Evolutionary conservation across 2,797 vertebrate species (phyloP).

Genomic region (Myripristis murdjan): DNA sequence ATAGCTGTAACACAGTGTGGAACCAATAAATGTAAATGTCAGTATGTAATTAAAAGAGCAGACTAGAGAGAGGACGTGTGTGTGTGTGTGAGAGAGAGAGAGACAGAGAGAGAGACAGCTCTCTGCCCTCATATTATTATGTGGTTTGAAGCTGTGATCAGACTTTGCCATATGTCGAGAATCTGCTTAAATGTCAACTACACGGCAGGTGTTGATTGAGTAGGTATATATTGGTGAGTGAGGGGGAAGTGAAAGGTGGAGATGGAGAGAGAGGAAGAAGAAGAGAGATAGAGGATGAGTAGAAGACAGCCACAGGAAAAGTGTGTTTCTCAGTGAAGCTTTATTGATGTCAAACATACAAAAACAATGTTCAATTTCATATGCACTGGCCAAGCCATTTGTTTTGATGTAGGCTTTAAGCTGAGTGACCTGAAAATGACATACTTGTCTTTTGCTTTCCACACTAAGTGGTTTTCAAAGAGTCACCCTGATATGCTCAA

Average conservation of each 20-base stretch:
- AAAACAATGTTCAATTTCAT: too few relatives aligned
- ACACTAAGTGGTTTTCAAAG: too few relatives aligned
- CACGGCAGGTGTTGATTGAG: conserved; percentile 31
- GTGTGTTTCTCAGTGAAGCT: too few relatives aligned
- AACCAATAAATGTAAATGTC: conserved; percentile 48
- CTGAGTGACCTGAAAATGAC: too few relatives aligned
- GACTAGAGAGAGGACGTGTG: background rate
- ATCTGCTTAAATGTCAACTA: conserved; percentile 52
- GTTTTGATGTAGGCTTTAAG: too few relatives aligned
- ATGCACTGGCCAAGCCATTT: too few relatives aligned
- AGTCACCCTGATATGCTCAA: too few relatives aligned
- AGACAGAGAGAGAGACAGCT: background rate
- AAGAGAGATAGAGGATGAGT: too few relatives aligned
- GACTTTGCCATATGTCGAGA: conserved; percentile 27
- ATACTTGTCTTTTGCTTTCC: too few relatives aligned
- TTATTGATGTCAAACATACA: too few relatives aligned
- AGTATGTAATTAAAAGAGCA: conserved; percentile 46
- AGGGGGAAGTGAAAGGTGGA: background rate
- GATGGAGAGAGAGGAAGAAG: background rate
- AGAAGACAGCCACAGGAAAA: too few relatives aligned
- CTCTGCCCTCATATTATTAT: conserved; percentile 12
- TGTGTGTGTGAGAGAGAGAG: background rate
- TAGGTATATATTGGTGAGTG: conserved; percentile 10
- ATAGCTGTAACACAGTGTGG: background rate
- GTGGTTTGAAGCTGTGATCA: conserved; percentile 36